A percentile compares a stretch with the other conserved stretches of the same genome.
Evolutionary conservation across 2,888 invertebrate species (phyloP).

Genomic region (Ectemnius continuus): DNA sequence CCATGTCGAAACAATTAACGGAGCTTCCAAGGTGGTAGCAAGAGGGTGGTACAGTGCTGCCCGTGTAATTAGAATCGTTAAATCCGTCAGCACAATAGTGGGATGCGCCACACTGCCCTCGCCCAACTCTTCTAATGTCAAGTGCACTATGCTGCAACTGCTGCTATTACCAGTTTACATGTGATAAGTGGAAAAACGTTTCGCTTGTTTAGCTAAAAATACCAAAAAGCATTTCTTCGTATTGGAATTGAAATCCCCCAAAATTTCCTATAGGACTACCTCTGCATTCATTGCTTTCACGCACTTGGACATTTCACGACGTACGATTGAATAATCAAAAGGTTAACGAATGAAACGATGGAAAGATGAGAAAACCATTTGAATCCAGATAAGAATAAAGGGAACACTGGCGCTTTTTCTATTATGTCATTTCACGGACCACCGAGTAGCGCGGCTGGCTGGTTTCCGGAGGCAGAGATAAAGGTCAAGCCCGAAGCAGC

Average conservation of each 20-base stretch:
- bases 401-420: slow-evolving; percentile 27
- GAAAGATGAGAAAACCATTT: neutral
- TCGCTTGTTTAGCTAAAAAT: neutral
- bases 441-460: slow-evolving; percentile 30
- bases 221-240: slow-evolving; percentile 6
- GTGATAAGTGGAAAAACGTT: slow-evolving; percentile 14
- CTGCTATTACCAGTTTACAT: neutral
- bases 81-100: slow-evolving; percentile 25
- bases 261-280: slow-evolving; percentile 4
- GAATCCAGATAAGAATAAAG: slow-evolving; percentile 32
- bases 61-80: slow-evolving; percentile 54
- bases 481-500: slow-evolving; percentile 65
- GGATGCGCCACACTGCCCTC: slow-evolving; percentile 8
- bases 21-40: slow-evolving; percentile 32
- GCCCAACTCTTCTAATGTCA: slow-evolving; percentile 14
- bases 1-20: slow-evolving; percentile 52
- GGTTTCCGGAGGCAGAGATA: slow-evolving; percentile 60
- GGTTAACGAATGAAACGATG: neutral
- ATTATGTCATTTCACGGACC: slow-evolving; percentile 40
- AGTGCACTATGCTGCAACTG: neutral
- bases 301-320: too few relatives aligned
- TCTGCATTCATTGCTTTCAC: too few relatives aligned
- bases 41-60: slow-evolving; percentile 21
- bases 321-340: neutral
- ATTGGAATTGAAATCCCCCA: neutral